A percentile compares a stretch with the other conserved stretches of the same genome.
Conservation (phyloP, 2,113 vertebrate genomes). For the Lota lota region DNA sequence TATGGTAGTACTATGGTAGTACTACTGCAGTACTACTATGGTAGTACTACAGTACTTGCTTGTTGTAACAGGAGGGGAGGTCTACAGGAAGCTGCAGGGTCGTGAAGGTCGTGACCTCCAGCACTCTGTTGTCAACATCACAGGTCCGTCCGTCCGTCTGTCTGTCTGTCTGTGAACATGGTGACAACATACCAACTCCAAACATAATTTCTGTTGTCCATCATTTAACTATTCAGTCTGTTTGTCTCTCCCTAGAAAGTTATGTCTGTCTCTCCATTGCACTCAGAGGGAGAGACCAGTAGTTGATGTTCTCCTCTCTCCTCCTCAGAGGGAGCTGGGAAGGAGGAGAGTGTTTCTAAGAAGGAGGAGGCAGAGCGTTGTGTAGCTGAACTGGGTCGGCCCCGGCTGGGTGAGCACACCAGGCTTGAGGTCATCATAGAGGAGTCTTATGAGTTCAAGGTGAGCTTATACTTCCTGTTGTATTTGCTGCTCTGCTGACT, state of each 20-base stretch:
- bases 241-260: constrained; percentile 3
- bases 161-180: background rate
- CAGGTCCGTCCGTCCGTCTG: constrained; percentile 31
- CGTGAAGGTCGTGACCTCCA: constrained; percentile 46
- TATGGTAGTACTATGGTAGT: background rate
- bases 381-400: constrained; percentile 88
- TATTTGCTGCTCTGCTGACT: too few species aligned
- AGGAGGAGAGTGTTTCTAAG: constrained; percentile 72
- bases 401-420: constrained; percentile 83
- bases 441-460: constrained; percentile 98
- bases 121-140: constrained; percentile 31
- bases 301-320: constrained; percentile 21
- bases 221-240: background rate
- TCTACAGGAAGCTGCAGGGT: constrained; percentile 64
- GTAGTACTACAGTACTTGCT: background rate
- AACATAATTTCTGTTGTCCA: background rate
- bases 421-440: constrained; percentile 91
- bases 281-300: background rate
- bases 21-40: background rate
- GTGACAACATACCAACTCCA: too few species aligned
- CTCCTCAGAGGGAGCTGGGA: constrained; percentile 78
- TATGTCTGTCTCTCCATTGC: background rate
- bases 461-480: constrained; percentile 34
- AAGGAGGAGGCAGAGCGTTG: constrained; percentile 89
- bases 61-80: constrained; percentile 41